A percentile compares a stretch with the other conserved stretches of the same genome.
phyloP scores from a whole-genome alignment of 2,888 invertebrate species.

The Xestoiulus laeticollis region DNA sequence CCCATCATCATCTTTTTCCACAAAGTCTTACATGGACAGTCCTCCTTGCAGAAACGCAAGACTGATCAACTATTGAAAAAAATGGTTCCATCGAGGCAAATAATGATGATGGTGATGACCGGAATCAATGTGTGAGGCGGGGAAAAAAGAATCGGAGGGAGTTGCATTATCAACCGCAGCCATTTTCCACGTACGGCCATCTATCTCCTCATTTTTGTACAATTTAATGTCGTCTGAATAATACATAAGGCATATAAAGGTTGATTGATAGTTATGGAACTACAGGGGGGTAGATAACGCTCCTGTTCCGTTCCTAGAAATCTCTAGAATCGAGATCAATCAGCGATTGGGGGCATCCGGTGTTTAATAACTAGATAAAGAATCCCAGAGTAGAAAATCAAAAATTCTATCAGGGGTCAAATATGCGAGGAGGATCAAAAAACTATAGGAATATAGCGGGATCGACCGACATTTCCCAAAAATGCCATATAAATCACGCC shows the following conservation, averaged over 20 bases:
- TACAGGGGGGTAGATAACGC: background rate
- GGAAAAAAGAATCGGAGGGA: background rate
- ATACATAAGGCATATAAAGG: constrained; percentile 23
- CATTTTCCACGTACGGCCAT: background rate
- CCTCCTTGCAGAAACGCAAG: background rate
- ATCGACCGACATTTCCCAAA: too few species aligned
- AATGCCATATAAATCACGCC: background rate
- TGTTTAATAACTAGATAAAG: background rate
- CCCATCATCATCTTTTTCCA: background rate
- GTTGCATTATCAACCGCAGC: background rate
- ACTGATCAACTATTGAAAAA: constrained; percentile 11
- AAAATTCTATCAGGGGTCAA: background rate
- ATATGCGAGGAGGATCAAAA: background rate
- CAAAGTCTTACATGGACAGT: background rate
- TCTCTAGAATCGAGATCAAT: background rate
- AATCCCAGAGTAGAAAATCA: background rate
- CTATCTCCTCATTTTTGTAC: constrained; percentile 29
- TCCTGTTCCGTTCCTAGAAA: too few species aligned
- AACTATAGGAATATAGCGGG: background rate
- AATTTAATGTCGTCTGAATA: constrained; percentile 24
- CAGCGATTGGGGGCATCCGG: constrained; percentile 16
- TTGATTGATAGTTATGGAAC: background rate
- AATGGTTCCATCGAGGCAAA: background rate
- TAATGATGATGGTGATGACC: constrained; percentile 34
- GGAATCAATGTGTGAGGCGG: background rate